Conservation (phyloP, 2,888 invertebrate genomes). For the Volucella bombylans region DNA sequence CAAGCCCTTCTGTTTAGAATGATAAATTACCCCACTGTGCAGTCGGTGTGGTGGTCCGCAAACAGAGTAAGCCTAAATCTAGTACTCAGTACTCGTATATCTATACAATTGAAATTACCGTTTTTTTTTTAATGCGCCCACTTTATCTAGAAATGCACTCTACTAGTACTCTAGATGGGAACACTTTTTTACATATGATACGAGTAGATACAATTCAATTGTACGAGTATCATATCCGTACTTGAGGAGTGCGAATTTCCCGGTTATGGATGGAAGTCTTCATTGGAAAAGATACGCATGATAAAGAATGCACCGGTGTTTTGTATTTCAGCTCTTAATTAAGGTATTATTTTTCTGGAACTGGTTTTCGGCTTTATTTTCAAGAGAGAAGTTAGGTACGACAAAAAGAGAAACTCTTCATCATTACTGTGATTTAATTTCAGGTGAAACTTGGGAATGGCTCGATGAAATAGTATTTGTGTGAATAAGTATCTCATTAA, state of each 20-base stretch:
- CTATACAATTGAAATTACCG: constrained; percentile 11
- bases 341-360: constrained; percentile 29
- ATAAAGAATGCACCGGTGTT: constrained; percentile 14
- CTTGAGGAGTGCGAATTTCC: constrained; percentile 39
- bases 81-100: no score
- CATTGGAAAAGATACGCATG: constrained; percentile 32
- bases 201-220: constrained; percentile 55
- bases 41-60: not conserved
- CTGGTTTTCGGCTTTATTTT: constrained; percentile 28
- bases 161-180: constrained; percentile 16
- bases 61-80: constrained; percentile 10
- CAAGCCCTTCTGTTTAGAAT: constrained; percentile 49
- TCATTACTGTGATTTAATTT: constrained; percentile 15
- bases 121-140: not conserved
- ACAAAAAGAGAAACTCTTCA: constrained; percentile 53
- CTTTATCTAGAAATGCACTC: constrained; percentile 33
- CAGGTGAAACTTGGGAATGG: constrained; percentile 51
- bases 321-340: constrained; percentile 49
- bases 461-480: not conserved
- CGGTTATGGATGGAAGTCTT: constrained; percentile 8
- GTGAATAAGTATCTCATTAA: constrained; percentile 47
- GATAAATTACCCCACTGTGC: constrained; percentile 52
- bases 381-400: not conserved
- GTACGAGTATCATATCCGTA: no score
- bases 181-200: not conserved